Base-by-base conservation (phyloP, 2,797 vertebrate species). In the Aythya fuligula region DNA sequence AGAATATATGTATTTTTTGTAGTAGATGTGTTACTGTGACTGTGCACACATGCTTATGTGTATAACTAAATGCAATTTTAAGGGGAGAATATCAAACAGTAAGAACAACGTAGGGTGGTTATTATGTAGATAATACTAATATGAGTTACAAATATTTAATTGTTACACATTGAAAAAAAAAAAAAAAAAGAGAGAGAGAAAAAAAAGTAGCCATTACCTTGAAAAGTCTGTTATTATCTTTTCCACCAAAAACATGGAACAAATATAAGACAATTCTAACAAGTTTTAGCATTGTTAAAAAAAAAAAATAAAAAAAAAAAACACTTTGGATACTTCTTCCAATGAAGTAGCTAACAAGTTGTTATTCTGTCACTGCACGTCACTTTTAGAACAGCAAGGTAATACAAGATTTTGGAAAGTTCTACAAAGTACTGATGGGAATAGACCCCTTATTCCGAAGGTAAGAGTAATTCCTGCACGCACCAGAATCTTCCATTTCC, bases 211-310 rank as follows among this genome's bases (percentile, higher is more conserved):
- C 30, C 21, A 36, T 9, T 67, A 32, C 13, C 28, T 75, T 91
- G 47, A 72, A 93, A 93, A 78, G 1, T 15, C 13, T 58, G 4
- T 49, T 87, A 14, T 13, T 39, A 60, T 2, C 43, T 93, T 66
- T 85, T 61, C 38, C 13, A n/a, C 27, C 0, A 0, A 49, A 12
- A 73, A 5, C 17, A 79, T 8, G 18, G 38, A 13, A 15, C 12
- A 86, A 84, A 69, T 16, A 15, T 11, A 49, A 65, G 24, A 30
- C 9, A 65, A 65, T 5, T 73, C 17, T n/a, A 58, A 20, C 17
- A 24, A 25, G 8, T 30, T 80, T 62, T 38, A 41, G 9, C 3
- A 30, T 41, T 57, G 56, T 32, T 10, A 11, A 56, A 49, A 53
- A 49, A 11, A 56, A 49, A 34, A 34, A 53, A 49, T 24, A 21